These are phyloP conservation scores for Physella acuta DNA, from an alignment of 1,140 invertebrate species.

Conservation along the genomic window DNA sequence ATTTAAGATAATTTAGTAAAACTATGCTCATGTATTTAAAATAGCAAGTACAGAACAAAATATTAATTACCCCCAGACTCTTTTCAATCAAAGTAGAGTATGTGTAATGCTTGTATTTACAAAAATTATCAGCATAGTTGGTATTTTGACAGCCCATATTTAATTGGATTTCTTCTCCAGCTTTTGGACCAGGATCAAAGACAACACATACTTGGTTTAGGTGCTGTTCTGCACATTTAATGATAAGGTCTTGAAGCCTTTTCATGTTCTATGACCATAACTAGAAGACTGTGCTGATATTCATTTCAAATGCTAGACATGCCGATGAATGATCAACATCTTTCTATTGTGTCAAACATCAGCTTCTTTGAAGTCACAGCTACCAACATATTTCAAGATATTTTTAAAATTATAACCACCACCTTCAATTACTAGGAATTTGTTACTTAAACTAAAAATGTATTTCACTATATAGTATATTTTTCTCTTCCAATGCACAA, in stretches of 20 bases:
- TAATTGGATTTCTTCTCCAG: too few relatives aligned
- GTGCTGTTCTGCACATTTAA: background rate
- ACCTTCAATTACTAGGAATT: too few relatives aligned
- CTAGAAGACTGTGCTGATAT: background rate
- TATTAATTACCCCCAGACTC: background rate
- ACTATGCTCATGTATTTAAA: background rate
- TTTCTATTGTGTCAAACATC: too few relatives aligned
- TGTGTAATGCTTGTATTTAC: background rate
- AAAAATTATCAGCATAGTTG: too few relatives aligned
- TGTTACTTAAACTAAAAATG: too few relatives aligned
- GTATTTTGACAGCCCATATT: too few relatives aligned
- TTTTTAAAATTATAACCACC: too few relatives aligned
- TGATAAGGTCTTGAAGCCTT: slow-evolving; percentile 9
- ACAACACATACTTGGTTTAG: slow-evolving; percentile 1
- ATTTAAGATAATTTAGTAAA: background rate
- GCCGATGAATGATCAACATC: too few relatives aligned
- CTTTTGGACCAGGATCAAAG: slow-evolving; percentile 3
- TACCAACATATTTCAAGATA: too few relatives aligned
- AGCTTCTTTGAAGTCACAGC: too few relatives aligned
- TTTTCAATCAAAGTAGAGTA: background rate
- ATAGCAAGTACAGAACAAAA: background rate
- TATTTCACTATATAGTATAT: too few relatives aligned
- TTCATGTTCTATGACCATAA: background rate
- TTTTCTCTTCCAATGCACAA: too few relatives aligned
- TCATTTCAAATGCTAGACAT: background rate